A percentile compares a stretch with the other conserved stretches of the same genome.
Evolutionary conservation across 2,888 invertebrate genomes (phyloP).

Genomic region (Ethmia dodecea): DNA sequence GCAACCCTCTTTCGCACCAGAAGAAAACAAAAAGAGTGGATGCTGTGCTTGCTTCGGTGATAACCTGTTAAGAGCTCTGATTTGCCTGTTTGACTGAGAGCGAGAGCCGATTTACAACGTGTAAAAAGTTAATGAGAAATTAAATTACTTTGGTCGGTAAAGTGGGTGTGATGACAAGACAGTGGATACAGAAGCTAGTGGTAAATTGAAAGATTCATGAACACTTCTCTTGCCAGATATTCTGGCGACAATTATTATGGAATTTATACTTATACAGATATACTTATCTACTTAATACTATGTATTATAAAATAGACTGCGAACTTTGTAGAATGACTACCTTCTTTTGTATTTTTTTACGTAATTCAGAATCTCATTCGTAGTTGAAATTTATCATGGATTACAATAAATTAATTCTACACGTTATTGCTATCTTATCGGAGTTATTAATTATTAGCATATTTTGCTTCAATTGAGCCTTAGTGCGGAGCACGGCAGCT

Average conservation of each 20-base stretch:
- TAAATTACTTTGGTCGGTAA: too few relatives aligned
- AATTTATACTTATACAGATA: slow-evolving; percentile 8
- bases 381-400: slow-evolving; percentile 15
- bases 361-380: slow-evolving; percentile 29
- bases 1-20: slow-evolving; percentile 59
- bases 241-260: too few relatives aligned
- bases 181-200: too few relatives aligned
- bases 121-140: too few relatives aligned
- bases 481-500: slow-evolving; percentile 16
- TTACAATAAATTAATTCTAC: too few relatives aligned
- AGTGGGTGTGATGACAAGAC: too few relatives aligned
- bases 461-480: slow-evolving; percentile 3
- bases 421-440: background rate
- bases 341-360: slow-evolving; percentile 53
- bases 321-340: slow-evolving; percentile 22
- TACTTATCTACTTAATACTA: slow-evolving; percentile 9
- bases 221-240: too few relatives aligned
- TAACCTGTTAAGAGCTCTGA: slow-evolving; percentile 65
- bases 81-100: slow-evolving; percentile 74
- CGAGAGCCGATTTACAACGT: slow-evolving; percentile 15
- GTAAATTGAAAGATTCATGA: too few relatives aligned
- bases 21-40: slow-evolving; percentile 53
- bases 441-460: background rate
- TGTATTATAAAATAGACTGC: slow-evolving; percentile 8
- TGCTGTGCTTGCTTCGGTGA: slow-evolving; percentile 72